phyloP scores from a whole-genome alignment of 2,888 invertebrate species.

The Eupeodes luniger region DNA sequence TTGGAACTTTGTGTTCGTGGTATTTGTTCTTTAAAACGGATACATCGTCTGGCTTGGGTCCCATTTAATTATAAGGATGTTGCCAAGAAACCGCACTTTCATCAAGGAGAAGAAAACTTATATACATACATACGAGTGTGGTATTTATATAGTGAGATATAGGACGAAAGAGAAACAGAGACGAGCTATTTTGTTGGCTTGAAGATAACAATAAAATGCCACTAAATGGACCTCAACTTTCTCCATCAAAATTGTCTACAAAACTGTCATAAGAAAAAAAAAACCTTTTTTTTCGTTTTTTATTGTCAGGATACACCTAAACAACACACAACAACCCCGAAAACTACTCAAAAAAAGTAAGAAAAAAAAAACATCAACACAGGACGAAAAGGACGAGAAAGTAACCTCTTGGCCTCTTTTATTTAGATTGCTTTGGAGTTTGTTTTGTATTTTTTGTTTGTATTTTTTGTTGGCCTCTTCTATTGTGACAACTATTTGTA shows the following conservation, averaged over 20 bases:
- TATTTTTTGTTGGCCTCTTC: background rate
- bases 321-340: slow-evolving; percentile 53
- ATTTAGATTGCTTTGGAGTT: slow-evolving; percentile 51
- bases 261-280: slow-evolving; percentile 42
- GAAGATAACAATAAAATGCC: slow-evolving; percentile 74
- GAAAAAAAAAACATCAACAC: background rate
- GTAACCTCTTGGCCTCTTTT: slow-evolving; percentile 67
- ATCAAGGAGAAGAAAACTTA: slow-evolving; percentile 23
- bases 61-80: slow-evolving; percentile 62
- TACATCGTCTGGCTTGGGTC: slow-evolving; percentile 48
- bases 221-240: slow-evolving; percentile 75
- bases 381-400: slow-evolving; percentile 11
- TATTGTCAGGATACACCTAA: slow-evolving; percentile 31
- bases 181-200: slow-evolving; percentile 65
- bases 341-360: slow-evolving; percentile 30
- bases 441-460: slow-evolving; percentile 38
- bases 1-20: slow-evolving; percentile 2
- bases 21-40: slow-evolving; percentile 40
- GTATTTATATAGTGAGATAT: background rate
- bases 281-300: background rate
- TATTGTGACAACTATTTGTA: slow-evolving; percentile 44
- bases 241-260: slow-evolving; percentile 69
- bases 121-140: background rate
- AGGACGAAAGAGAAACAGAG: slow-evolving; percentile 1
- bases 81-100: slow-evolving; percentile 49